Base-by-base conservation (phyloP, 2,888 invertebrate species). In the Hypena proboscidalis region DNA sequence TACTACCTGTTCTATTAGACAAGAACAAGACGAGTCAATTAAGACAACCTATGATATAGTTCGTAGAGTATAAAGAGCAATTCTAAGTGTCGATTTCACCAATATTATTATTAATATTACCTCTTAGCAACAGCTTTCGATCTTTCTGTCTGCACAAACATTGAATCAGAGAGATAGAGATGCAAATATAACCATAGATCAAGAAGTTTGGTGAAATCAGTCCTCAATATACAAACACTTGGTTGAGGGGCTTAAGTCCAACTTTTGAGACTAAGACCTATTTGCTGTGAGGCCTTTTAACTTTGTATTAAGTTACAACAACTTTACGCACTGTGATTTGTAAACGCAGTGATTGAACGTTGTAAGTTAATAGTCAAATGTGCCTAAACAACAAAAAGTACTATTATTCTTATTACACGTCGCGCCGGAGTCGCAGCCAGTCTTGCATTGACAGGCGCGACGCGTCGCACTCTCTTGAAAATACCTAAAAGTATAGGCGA, bases 211-310 rank as follows among this genome's bases (percentile, higher is more conserved):
- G n/a, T n/a, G n/a, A n/a, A n/a, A n/a, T n/a, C n/a, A n/a, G n/a
- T n/a, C n/a, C n/a, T n/a, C n/a, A 30, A 23, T 25, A 29, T 22
- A 22, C 11, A 43, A 48, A 39, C 14, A 40, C 26, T 34, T 2
- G 4, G 32, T 48, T 21, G 27, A 52, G 25, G 35, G 37, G 32
- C 31, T 32, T 45, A 25, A 29, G 34, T 33, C 25, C 14, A 57
- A 61, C 50, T 59, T 57, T 60, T 64, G 52, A 52, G 47, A 57
- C 43, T 39, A 33, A 47, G 42, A 54, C 50, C 46, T 50, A 62
- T 55, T 56, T 47, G 55, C 48, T 40, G 36, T 36, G 36, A 48
- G 48, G 67, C 45, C 57, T 51, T 35, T 17, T 29, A 57, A 63
- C 23, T 57, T 52, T 33, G 26, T n/a, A 21, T 31, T 14, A 26